Evolutionary conservation across 2,113 vertebrate species (phyloP).

Genomic region (Pelecanus crispus): DNA sequence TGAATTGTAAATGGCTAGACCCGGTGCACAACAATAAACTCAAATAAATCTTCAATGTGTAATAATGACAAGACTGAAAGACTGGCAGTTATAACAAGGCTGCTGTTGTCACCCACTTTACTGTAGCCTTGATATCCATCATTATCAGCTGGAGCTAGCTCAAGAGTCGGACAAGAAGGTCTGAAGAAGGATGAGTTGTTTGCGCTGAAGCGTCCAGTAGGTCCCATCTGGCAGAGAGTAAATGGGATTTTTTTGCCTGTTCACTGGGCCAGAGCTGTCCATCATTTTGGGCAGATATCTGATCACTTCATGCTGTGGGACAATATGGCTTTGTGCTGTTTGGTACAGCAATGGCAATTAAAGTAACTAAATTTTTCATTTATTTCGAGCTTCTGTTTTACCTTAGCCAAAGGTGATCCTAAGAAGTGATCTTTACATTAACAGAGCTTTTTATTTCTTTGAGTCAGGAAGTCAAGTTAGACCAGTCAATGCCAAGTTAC

Average conservation of each 20-base stretch:
- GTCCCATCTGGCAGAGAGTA: conserved; percentile 89
- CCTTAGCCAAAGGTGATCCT: neutral
- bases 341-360: conserved; percentile 64
- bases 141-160: conserved; percentile 83
- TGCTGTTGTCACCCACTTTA: conserved; percentile 86
- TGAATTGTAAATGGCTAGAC: conserved; percentile 89
- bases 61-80: conserved; percentile 89
- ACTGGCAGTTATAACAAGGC: conserved; percentile 93
- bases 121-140: conserved; percentile 86
- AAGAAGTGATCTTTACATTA: neutral
- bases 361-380: conserved; percentile 59
- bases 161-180: conserved; percentile 82
- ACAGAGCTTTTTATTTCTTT: neutral
- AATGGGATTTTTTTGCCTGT: conserved; percentile 83
- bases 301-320: conserved; percentile 80
- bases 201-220: conserved; percentile 85
- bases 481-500: neutral
- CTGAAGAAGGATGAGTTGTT: conserved; percentile 91
- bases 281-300: conserved; percentile 82
- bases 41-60: conserved; percentile 91
- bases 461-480: neutral
- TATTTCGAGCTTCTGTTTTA: conserved; percentile 55
- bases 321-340: conserved; percentile 78
- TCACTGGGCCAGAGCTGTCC: conserved; percentile 80
- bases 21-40: conserved; percentile 83